These are phyloP conservation scores for Epistrophella euchroma DNA, from an alignment of 2,888 invertebrate species.

Conservation along the genomic window DNA sequence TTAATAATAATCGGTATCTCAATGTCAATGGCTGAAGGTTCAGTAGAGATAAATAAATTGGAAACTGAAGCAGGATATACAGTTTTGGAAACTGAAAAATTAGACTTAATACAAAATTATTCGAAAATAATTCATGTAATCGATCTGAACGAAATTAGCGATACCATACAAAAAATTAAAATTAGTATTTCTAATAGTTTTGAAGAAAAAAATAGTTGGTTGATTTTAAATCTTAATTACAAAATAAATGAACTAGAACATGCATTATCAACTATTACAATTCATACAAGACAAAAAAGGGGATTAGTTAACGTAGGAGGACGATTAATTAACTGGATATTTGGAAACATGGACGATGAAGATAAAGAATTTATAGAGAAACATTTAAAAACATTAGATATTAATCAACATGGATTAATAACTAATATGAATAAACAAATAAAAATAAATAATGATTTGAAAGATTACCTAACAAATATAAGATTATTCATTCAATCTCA, in stretches of 20 bases:
- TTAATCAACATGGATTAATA: too few species aligned
- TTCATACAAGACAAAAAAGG: background rate
- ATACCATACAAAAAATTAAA: constrained; percentile 11
- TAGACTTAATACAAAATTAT: background rate
- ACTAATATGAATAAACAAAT: background rate
- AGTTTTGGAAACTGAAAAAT: background rate
- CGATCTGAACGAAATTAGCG: background rate
- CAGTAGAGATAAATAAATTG: background rate
- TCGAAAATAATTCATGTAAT: background rate
- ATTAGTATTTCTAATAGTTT: constrained; percentile 23
- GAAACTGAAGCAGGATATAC: background rate
- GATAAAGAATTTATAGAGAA: background rate
- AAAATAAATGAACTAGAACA: constrained; percentile 1
- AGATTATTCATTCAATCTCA: background rate
- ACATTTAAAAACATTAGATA: too few species aligned
- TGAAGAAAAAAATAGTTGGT: constrained; percentile 2
- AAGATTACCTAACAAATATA: background rate
- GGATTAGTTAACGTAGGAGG: background rate
- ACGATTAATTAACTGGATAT: background rate
- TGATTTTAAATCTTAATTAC: background rate
- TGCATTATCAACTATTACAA: background rate
- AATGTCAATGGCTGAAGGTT: background rate
- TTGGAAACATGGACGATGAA: background rate
- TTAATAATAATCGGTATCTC: background rate
- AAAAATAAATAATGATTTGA: background rate